A percentile compares a stretch with the other conserved stretches of the same genome.
These are phyloP conservation scores for Bombus ignitus DNA, from an alignment of 1,140 invertebrate genomes.

Conservation along the genomic window DNA sequence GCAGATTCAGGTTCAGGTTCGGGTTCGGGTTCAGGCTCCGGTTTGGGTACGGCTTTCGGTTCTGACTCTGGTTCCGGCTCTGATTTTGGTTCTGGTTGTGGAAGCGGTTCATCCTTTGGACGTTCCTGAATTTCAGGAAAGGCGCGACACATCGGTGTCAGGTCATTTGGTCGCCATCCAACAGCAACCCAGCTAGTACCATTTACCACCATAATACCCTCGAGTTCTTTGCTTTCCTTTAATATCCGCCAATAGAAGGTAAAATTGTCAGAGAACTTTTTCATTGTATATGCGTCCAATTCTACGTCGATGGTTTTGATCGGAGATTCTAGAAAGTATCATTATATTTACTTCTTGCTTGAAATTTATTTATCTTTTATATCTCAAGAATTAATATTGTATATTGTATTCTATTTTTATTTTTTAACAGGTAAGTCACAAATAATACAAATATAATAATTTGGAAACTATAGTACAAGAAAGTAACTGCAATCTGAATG, in stretches of 20 bases:
- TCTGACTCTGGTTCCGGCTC: constrained; percentile 69
- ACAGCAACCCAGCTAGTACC: constrained; percentile 93
- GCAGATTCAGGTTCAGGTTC: constrained; percentile 56
- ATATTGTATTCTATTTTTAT: not conserved
- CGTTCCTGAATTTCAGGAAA: constrained; percentile 87
- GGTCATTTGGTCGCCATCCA: constrained; percentile 90
- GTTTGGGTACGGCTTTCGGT: constrained; percentile 64
- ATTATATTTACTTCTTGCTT: not conserved
- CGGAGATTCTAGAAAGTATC: constrained; percentile 84
- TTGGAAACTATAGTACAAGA: not conserved
- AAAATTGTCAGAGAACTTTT: constrained; percentile 88
- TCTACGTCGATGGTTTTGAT: constrained; percentile 87
- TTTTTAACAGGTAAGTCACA: too few species aligned
- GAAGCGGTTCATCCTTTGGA: constrained; percentile 73
- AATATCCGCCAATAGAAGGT: constrained; percentile 92
- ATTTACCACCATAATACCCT: constrained; percentile 92
- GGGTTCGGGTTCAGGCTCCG: not conserved
- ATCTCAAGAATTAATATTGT: not conserved
- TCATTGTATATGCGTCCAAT: constrained; percentile 86
- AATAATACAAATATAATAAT: not conserved
- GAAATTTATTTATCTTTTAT: not conserved
- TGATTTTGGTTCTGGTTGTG: constrained; percentile 78
- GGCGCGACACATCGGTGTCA: constrained; percentile 89
- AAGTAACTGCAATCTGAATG: not conserved
- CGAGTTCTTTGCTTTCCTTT: constrained; percentile 91